phyloP scores from a whole-genome alignment of 2,888 invertebrate genomes.

The Drosophila paramelanica region DNA sequence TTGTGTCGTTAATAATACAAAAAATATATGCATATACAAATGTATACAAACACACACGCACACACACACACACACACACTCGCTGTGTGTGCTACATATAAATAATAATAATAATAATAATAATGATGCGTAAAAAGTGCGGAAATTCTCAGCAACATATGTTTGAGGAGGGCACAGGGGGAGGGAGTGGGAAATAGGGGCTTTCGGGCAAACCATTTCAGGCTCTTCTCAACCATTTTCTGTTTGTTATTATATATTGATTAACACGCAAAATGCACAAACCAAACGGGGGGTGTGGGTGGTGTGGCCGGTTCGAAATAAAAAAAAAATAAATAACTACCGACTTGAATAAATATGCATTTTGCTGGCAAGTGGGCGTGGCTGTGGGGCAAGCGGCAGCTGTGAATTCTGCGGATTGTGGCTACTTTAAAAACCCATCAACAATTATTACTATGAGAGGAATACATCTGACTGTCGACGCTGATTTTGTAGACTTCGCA shows the following conservation, averaged over 20 bases:
- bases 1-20: constrained; percentile 79
- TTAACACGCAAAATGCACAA: constrained; percentile 77
- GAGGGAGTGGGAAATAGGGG: not conserved
- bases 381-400: not conserved
- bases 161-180: constrained; percentile 13
- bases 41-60: constrained; percentile 30
- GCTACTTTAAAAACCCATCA: constrained; percentile 72
- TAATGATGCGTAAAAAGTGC: constrained; percentile 59
- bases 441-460: constrained; percentile 64
- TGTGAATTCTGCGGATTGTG: constrained; percentile 24
- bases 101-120: constrained; percentile 61
- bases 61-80: constrained; percentile 12
- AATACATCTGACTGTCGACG: constrained; percentile 56
- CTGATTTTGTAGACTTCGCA: constrained; percentile 61
- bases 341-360: constrained; percentile 67
- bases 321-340: constrained; percentile 35
- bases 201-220: constrained; percentile 32
- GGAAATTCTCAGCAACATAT: constrained; percentile 57
- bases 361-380: constrained; percentile 7
- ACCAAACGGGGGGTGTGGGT: constrained; percentile 23
- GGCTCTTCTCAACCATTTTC: constrained; percentile 19
- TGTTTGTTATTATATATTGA: constrained; percentile 62
- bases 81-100: constrained; percentile 34
- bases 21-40: constrained; percentile 43
- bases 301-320: not conserved